These are phyloP conservation scores for Mormyrus iriodes DNA, from an alignment of 2,113 vertebrate species.

Conservation along the genomic window DNA sequence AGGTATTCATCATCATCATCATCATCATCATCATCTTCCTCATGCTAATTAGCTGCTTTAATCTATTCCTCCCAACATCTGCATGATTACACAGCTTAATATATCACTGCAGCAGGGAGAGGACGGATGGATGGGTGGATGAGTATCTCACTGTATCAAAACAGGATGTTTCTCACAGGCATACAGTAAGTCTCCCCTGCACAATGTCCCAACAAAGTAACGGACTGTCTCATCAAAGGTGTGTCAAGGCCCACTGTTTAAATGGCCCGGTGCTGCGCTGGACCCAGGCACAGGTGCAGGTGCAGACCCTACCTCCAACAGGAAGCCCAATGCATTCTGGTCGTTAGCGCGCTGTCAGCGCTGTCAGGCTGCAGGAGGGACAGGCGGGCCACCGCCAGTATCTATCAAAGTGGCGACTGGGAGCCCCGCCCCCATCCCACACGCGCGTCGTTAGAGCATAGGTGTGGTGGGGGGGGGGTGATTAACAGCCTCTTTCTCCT, in stretches of 20 bases:
- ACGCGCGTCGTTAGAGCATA: constrained; percentile 50
- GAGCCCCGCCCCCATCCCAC: constrained; percentile 51
- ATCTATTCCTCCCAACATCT: not conserved
- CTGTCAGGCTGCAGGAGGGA: constrained; percentile 38
- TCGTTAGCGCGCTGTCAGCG: constrained; percentile 51
- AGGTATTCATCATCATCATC: not conserved
- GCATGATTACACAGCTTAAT: not conserved
- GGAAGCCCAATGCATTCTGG: not conserved
- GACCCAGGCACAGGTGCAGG: not conserved
- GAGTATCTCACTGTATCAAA: not conserved
- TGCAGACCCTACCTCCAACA: not conserved
- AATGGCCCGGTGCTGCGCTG: not conserved
- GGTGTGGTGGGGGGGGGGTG: constrained; percentile 50
- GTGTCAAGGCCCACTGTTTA: not conserved
- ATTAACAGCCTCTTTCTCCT: constrained; percentile 32
- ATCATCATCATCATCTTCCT: not conserved
- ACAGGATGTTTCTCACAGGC: not conserved
- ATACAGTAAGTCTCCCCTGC: not conserved
- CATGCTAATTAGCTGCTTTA: not conserved
- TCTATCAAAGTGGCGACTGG: constrained; percentile 56
- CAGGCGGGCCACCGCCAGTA: constrained; percentile 51
- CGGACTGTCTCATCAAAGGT: not conserved
- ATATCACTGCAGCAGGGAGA: not conserved
- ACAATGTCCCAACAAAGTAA: not conserved
- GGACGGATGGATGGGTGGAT: not conserved